phyloP scores from a whole-genome alignment of 2,797 vertebrate species.

The Euphonia xanthogaster region DNA sequence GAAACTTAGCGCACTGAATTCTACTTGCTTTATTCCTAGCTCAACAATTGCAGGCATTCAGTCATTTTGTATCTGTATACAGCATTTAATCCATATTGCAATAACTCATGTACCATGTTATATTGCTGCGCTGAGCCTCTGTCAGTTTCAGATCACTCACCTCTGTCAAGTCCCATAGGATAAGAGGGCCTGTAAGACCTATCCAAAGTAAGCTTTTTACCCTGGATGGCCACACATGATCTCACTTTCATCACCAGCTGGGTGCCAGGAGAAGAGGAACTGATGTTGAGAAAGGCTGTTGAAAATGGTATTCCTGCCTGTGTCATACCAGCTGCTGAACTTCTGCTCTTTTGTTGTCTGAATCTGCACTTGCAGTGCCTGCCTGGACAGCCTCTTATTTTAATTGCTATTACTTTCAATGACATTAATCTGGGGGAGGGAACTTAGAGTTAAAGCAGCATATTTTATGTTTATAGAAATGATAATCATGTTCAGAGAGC shows the following conservation, averaged over 20 bases:
- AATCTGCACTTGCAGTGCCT: neutral
- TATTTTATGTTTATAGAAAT: slow-evolving; percentile 63
- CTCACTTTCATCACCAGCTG: neutral
- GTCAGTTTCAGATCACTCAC: neutral
- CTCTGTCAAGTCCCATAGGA: neutral
- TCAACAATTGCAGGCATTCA: neutral
- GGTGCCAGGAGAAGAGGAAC: neutral
- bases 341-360: neutral
- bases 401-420: slow-evolving; percentile 39
- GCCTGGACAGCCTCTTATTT: slow-evolving; percentile 26
- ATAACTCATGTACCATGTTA: neutral
- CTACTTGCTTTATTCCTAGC: neutral
- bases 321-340: slow-evolving; percentile 5
- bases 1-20: neutral
- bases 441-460: neutral
- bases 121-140: neutral
- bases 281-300: neutral
- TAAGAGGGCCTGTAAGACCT: neutral
- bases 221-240: neutral
- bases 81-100: neutral
- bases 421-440: slow-evolving; percentile 16
- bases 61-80: neutral
- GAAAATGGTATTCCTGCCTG: neutral
- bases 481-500: slow-evolving; percentile 30
- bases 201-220: neutral